These are phyloP conservation scores for Hesperia comma DNA, from an alignment of 2,888 invertebrate genomes.

Conservation along the genomic window DNA sequence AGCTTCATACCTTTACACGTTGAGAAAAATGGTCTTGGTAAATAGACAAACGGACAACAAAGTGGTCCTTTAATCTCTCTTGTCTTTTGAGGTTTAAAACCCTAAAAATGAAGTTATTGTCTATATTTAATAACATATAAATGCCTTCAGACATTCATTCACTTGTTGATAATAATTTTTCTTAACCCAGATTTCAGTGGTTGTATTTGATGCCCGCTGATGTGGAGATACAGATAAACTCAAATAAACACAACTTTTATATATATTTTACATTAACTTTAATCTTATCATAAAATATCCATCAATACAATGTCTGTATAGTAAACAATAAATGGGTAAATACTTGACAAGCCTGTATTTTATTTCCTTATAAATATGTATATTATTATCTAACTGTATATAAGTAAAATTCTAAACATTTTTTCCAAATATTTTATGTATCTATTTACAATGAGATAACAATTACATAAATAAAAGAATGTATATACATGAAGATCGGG, in stretches of 20 bases:
- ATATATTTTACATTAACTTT: conserved; percentile 53
- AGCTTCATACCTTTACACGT: too few species aligned
- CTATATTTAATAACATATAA: too few species aligned
- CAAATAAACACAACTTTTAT: conserved; percentile 41
- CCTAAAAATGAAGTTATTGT: too few species aligned
- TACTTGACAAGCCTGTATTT: conserved; percentile 54
- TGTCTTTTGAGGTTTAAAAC: too few species aligned
- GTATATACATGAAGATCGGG: not conserved
- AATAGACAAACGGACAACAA: too few species aligned
- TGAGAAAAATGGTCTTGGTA: too few species aligned
- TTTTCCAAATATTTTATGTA: conserved; percentile 26
- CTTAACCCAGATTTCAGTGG: conserved; percentile 86
- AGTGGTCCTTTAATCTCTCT: too few species aligned
- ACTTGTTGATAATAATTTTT: conserved; percentile 54
- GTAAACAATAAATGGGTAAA: conserved; percentile 60
- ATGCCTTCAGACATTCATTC: not conserved
- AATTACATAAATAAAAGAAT: conserved; percentile 15
- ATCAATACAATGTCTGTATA: conserved; percentile 53
- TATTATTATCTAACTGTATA: conserved; percentile 21
- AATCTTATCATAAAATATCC: conserved; percentile 58
- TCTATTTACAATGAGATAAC: conserved; percentile 28
- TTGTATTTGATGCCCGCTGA: conserved; percentile 93
- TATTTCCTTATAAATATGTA: conserved; percentile 39
- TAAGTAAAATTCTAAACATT: conserved; percentile 20
- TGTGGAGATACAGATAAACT: conserved; percentile 40